Base-by-base conservation (phyloP, 2,797 vertebrate species). In the Pipistrellus kuhlii region DNA sequence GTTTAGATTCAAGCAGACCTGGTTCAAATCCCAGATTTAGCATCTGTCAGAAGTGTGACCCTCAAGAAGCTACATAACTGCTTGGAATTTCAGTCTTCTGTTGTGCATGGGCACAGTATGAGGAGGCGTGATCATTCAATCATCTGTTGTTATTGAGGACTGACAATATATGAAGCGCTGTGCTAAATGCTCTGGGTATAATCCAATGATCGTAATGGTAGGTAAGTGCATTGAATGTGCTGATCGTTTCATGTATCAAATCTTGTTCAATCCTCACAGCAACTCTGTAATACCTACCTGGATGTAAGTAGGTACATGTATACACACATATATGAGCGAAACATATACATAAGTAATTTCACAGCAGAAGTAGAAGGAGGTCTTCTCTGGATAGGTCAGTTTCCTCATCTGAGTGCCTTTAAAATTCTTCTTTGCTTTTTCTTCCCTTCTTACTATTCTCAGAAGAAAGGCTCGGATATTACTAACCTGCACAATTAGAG, bases 11-110 rank as follows among this genome's bases (percentile, higher is more conserved):
- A 48, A 3, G 44, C 15, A 41, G 30, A 44, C 35, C 38, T 88
- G n/a, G 25, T 92, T 90, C 76, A 55, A 64, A 85, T 87, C 21
- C 13, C 27, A 64, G 77, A 57, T 84, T 69, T 66, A 68, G 77
- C 23, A 2, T 84, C 86, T 83, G 46, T 46, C n/a, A n/a, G 71
- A 93, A 83, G 30, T 18, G 10, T 68, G n/a, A 44, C 10, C 8
- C 77, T 72, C n/a, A 12, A 5, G 27, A 18, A 90, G 46, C 48
- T 44, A 25, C 0, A 7, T 73, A 83, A 44, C 32, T 53, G 89
- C 55, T 44, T 15, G 25, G 73, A 69, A 38, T 21, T 41, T 57
- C 32, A 7, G 75, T 68, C 48, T 81, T 62, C 41, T 72, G 73
- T 62, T 62, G 12, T 76, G 23, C 23, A 46, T 18, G 62, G 48